Evolutionary conservation across 1,140 invertebrate species (phyloP).

Genomic region (Sipha flava): DNA sequence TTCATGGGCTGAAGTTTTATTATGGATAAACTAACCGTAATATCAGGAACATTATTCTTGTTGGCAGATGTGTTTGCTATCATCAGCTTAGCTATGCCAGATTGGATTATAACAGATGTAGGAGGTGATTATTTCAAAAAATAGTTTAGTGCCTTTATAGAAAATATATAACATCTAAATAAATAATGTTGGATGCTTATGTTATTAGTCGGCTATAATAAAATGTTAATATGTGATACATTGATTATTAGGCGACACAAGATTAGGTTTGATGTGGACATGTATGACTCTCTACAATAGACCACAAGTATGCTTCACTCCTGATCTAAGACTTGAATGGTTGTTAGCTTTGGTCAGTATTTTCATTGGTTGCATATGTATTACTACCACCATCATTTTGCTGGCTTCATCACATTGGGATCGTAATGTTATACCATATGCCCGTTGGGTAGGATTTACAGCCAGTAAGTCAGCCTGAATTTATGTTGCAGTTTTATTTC

Average conservation of each 20-base stretch:
- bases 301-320: slow-evolving; percentile 77
- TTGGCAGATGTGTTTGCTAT: slow-evolving; percentile 89
- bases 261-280: slow-evolving; percentile 85
- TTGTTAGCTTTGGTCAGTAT: slow-evolving; percentile 81
- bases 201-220: no score
- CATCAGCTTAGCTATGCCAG: slow-evolving; percentile 83
- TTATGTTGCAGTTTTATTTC: neutral
- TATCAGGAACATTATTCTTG: slow-evolving; percentile 84
- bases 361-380: slow-evolving; percentile 84
- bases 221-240: neutral
- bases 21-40: slow-evolving; percentile 88
- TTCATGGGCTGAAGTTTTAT: neutral
- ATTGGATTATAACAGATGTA: slow-evolving; percentile 93
- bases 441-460: slow-evolving; percentile 89
- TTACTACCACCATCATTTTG: slow-evolving; percentile 81
- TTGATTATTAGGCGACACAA: slow-evolving; percentile 63
- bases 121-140: slow-evolving; percentile 58
- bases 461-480: slow-evolving; percentile 60
- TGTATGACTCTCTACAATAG: slow-evolving; percentile 87
- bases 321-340: slow-evolving; percentile 82
- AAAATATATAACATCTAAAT: no score
- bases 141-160: neutral
- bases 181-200: no score
- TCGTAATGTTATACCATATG: slow-evolving; percentile 80
- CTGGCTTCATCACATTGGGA: slow-evolving; percentile 84